phyloP scores from a whole-genome alignment of 1,140 invertebrate species.

The Drosophila albomicans region DNA sequence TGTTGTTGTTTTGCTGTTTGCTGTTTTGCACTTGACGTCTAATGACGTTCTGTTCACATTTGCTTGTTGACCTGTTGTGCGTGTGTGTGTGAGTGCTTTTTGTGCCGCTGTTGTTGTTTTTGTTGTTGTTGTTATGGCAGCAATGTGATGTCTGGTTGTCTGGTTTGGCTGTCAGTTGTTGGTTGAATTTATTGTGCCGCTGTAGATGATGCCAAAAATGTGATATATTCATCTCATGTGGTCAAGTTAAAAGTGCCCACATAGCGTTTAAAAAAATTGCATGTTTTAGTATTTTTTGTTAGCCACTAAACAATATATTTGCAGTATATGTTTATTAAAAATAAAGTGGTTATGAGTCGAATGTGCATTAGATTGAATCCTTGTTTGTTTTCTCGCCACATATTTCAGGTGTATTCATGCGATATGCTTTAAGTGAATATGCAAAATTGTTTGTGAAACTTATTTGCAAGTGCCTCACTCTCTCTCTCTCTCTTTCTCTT shows the following conservation, averaged over 20 bases:
- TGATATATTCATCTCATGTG: constrained; percentile 3
- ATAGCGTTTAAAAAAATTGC: no score
- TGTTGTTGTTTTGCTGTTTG: constrained; percentile 22
- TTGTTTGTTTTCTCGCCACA: not conserved
- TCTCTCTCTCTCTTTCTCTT: not conserved
- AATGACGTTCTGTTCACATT: constrained; percentile 62
- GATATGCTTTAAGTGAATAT: constrained; percentile 36
- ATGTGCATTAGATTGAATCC: not conserved
- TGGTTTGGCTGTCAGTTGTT: constrained; percentile 24
- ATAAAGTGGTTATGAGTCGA: no score
- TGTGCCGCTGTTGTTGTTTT: not conserved
- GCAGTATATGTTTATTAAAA: no score
- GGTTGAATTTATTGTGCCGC: constrained; percentile 35
- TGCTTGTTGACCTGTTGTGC: constrained; percentile 32
- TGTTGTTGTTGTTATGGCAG: not conserved
- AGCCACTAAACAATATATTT: no score
- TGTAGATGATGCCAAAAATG: constrained; percentile 15
- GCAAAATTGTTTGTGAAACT: constrained; percentile 59
- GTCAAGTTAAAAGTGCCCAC: not conserved
- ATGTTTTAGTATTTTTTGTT: not conserved
- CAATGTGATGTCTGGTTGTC: constrained; percentile 12
- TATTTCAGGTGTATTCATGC: not conserved
- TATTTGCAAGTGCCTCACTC: constrained; percentile 54
- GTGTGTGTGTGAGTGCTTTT: not conserved
- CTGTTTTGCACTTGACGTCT: constrained; percentile 60